A percentile compares a stretch with the other conserved stretches of the same genome.
Conservation (phyloP, 2,113 vertebrate genomes). For the Panthera uncia region DNA sequence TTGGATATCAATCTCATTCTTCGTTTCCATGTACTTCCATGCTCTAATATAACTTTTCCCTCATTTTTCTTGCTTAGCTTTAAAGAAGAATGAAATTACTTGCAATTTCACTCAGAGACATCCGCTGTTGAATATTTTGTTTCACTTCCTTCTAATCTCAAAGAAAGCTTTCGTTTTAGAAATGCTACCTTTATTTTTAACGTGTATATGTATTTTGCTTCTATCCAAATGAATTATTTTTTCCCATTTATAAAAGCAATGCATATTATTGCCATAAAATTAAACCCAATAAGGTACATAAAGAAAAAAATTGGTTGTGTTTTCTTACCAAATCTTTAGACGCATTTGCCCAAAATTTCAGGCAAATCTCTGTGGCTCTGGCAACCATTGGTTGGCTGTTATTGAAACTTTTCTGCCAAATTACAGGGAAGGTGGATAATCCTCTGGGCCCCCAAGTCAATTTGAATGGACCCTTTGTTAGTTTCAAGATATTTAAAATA, state of each 20-base stretch:
- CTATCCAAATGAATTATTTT: not conserved
- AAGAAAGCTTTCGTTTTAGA: constrained; percentile 14
- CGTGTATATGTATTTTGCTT: not conserved
- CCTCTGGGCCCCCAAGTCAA: not conserved
- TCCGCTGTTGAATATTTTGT: not conserved
- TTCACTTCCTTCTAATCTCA: not conserved
- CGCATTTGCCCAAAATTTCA: not conserved
- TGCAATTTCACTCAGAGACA: not conserved
- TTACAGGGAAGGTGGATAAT: not conserved
- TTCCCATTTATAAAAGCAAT: not conserved
- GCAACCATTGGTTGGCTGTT: not conserved
- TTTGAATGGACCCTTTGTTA: not conserved
- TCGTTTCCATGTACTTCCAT: not conserved
- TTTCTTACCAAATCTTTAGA: constrained; percentile 9
- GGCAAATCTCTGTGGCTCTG: not conserved
- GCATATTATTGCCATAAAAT: not conserved
- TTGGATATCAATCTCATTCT: not conserved
- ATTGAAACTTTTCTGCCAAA: not conserved
- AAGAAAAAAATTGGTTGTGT: not conserved
- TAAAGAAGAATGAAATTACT: not conserved
- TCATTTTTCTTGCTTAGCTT: not conserved
- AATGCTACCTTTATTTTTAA: not conserved
- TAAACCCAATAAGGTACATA: not conserved
- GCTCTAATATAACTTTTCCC: not conserved
- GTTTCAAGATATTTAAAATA: not conserved